Base-by-base conservation (phyloP, 2,888 invertebrate genomes). In the Netelia virgata region DNA sequence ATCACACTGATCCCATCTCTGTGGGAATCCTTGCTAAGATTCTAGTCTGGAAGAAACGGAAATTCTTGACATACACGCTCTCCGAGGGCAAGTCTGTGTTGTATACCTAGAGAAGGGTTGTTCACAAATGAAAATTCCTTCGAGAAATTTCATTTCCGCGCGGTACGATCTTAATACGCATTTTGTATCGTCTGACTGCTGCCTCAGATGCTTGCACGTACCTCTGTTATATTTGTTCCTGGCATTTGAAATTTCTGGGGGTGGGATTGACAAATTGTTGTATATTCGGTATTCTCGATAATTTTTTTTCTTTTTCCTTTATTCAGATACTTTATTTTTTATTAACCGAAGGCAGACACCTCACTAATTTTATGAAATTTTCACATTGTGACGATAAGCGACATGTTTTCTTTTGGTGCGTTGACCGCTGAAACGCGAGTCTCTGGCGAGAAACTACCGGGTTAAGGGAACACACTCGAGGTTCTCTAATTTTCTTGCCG, bases 71-170 rank as follows among this genome's bases (percentile, higher is more conserved):
- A 68, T 61, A 66, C 63, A 59, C 20, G 50, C 50, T 6, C 50
- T 20, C 66, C 20, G 23, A 43, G 18, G 59, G 47, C 11, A n/a
- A 43, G 61, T 50, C 23, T 47, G 57, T 43, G 66, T 47, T 59
- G 16, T 57, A 59, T 28, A 59, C 47, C 11, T 43, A 16, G 57
- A 36, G 59, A 36, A 47, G 73, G 47, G 57, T 72, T 66, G 59
- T 41, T 64, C 59, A 43, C 66, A 72, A 77, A 82, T 82, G 77
- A 66, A 82, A 82, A 82, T 82, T 72, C 73, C 70, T 73, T 23
- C n/a, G 47, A 59, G 59, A 72, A 77, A 68, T 77, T 76, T 76
- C 64, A 76, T 66, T 82, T 77, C 41, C 59, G 6, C 66, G n/a
- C 6, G 36, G 36, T n/a, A 20, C 64, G 47, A 75, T n/a, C 66